phyloP scores from a whole-genome alignment of 1,140 invertebrate species.

The Magallana ariakensis region DNA sequence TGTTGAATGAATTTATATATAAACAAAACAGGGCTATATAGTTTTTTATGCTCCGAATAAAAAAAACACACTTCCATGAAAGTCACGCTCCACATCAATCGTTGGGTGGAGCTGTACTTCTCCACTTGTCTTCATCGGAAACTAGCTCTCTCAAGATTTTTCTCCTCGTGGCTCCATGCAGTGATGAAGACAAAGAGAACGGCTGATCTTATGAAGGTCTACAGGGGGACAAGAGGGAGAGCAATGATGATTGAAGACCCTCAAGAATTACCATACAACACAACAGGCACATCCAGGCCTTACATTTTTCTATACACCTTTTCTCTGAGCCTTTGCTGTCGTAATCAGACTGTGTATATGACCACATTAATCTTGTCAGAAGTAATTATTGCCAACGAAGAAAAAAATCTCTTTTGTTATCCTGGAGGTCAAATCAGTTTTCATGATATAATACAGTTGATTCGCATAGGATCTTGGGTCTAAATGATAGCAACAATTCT shows the following conservation, averaged over 20 bases:
- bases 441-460: too few relatives aligned
- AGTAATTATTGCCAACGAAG: conserved; percentile 6
- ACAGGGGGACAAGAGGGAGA: background rate
- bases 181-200: background rate
- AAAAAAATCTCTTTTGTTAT: background rate
- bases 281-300: background rate
- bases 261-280: conserved; percentile 4
- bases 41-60: background rate
- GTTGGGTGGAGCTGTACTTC: conserved; percentile 1
- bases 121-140: background rate
- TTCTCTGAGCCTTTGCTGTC: background rate
- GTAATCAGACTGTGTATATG: background rate
- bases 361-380: conserved; percentile 36
- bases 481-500: too few relatives aligned
- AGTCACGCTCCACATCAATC: conserved; percentile 22
- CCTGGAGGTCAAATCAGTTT: background rate
- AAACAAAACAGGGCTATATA: background rate
- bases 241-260: conserved; percentile 4
- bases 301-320: background rate
- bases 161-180: background rate
- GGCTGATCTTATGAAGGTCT: background rate
- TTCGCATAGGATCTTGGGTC: too few relatives aligned
- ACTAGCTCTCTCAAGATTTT: background rate
- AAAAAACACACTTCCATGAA: conserved; percentile 3
- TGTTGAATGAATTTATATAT: background rate